A percentile compares a stretch with the other conserved stretches of the same genome.
Conservation (phyloP, 2,888 invertebrate species). For the Apoda limacodes region DNA sequence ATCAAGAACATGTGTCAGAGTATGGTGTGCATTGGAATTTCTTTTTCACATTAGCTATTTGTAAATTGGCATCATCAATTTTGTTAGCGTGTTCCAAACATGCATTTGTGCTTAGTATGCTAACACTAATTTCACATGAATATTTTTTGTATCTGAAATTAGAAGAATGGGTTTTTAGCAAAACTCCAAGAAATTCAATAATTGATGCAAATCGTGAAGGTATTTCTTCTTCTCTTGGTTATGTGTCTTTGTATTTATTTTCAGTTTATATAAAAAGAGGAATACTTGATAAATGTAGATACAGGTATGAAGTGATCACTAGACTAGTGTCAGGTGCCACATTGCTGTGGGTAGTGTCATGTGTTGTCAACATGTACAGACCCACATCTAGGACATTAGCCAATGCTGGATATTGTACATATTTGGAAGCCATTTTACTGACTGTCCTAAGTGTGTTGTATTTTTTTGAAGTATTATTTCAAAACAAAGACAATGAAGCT, state of each 20-base stretch:
- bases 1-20: conserved; percentile 90
- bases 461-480: conserved; percentile 61
- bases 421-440: conserved; percentile 76
- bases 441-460: conserved; percentile 66
- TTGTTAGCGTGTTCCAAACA: conserved; percentile 66
- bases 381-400: conserved; percentile 84
- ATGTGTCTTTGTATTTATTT: conserved; percentile 83
- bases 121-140: conserved; percentile 75
- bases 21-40: conserved; percentile 99
- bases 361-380: conserved; percentile 55
- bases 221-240: conserved; percentile 86
- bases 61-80: conserved; percentile 79
- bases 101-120: conserved; percentile 65
- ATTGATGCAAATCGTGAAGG: conserved; percentile 93
- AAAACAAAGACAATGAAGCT: conserved; percentile 28
- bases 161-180: conserved; percentile 77
- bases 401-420: conserved; percentile 84
- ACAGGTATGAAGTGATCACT: conserved; percentile 23
- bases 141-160: conserved; percentile 70
- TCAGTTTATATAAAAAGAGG: conserved; percentile 74
- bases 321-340: conserved; percentile 27
- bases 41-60: conserved; percentile 90
- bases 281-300: conserved; percentile 41
- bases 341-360: conserved; percentile 51
- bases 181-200: conserved; percentile 67